These are phyloP conservation scores for Aspiorhynchus laticeps DNA, from an alignment of 2,113 vertebrate genomes.

Conservation along the genomic window DNA sequence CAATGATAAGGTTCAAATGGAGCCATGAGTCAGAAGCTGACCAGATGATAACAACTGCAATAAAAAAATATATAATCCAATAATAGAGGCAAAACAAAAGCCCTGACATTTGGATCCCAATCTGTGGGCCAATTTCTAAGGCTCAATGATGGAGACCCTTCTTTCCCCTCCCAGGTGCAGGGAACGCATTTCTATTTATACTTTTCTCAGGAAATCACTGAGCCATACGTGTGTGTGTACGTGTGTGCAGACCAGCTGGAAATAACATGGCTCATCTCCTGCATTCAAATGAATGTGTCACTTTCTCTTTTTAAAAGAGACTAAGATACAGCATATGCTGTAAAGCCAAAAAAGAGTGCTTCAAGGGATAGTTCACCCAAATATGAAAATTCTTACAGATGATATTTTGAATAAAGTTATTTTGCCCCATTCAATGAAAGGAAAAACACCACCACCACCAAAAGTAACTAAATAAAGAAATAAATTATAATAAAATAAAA, in stretches of 20 bases:
- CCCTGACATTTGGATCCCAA: too few relatives aligned
- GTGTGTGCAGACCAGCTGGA: not conserved
- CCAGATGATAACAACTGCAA: not conserved
- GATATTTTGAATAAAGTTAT: too few relatives aligned
- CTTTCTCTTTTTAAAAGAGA: slow-evolving; percentile 12
- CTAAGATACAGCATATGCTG: not conserved
- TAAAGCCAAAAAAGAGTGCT: not conserved
- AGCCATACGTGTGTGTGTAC: not conserved
- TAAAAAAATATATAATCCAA: not conserved
- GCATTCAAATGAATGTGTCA: slow-evolving; percentile 7
- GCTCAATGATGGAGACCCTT: not conserved
- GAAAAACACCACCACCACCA: too few relatives aligned
- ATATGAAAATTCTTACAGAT: not conserved
- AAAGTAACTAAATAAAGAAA: too few relatives aligned
- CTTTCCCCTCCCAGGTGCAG: slow-evolving; percentile 46
- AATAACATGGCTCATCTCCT: slow-evolving; percentile 8
- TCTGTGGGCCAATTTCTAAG: too few relatives aligned
- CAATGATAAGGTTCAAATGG: not conserved
- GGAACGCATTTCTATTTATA: slow-evolving; percentile 57
- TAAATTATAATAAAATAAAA: too few relatives aligned
- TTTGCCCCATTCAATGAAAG: not conserved
- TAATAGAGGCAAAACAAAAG: not conserved
- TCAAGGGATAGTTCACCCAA: not conserved
- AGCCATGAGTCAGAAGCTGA: not conserved
- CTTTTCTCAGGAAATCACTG: slow-evolving; percentile 44